These are phyloP conservation scores for Drosophila mayaguana DNA, from an alignment of 2,888 invertebrate genomes.

Conservation along the genomic window DNA sequence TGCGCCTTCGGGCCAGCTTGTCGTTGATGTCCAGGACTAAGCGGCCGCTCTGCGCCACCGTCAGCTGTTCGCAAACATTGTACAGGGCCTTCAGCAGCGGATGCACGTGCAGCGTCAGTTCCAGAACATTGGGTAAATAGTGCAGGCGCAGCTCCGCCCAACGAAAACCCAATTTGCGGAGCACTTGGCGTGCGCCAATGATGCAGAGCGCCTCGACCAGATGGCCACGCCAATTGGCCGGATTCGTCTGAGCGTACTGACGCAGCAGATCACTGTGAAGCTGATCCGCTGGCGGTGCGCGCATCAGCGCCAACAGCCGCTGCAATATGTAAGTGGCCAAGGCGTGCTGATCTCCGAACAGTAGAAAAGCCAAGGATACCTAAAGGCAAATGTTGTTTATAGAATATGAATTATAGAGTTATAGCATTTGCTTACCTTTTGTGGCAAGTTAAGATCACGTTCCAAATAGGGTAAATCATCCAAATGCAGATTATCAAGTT, in stretches of 20 bases:
- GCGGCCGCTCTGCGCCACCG: conserved; percentile 70
- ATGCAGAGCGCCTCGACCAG: conserved; percentile 86
- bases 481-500: conserved; percentile 56
- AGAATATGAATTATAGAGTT: not conserved
- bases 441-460: conserved; percentile 85
- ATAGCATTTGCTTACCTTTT: conserved; percentile 81
- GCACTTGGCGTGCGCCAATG: conserved; percentile 82
- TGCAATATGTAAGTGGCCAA: conserved; percentile 77
- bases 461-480: conserved; percentile 85
- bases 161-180: conserved; percentile 84
- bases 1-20: conserved; percentile 19
- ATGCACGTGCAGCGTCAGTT: conserved; percentile 83
- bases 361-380: conserved; percentile 81
- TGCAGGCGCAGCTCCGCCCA: conserved; percentile 73
- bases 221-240: conserved; percentile 84
- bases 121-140: conserved; percentile 83
- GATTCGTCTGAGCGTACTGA: conserved; percentile 74
- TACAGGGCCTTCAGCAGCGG: conserved; percentile 85
- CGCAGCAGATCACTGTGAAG: conserved; percentile 62
- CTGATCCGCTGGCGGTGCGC: conserved; percentile 19
- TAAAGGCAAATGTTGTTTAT: conserved; percentile 23
- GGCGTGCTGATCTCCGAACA: conserved; percentile 77
- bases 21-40: conserved; percentile 71
- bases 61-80: conserved; percentile 85
- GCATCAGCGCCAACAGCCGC: conserved; percentile 70